Base-by-base conservation (phyloP, 2,888 invertebrate genomes). In the Cotesia congregata region DNA sequence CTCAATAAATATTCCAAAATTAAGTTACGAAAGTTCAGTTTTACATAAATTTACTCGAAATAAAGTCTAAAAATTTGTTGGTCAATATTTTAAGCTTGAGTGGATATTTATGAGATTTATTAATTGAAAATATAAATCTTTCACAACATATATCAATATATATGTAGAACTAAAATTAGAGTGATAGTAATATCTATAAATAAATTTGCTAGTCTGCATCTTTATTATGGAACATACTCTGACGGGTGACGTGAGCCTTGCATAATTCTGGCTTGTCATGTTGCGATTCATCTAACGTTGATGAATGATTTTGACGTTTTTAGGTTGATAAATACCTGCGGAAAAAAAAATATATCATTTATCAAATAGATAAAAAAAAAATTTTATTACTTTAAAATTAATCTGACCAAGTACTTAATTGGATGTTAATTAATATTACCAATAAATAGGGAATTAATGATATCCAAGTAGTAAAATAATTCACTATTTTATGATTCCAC, bases 171-270 rank as follows among this genome's bases (percentile, higher is more conserved):
- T 50, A 12, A 50, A 50, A 50, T 50, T 12, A 50, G 15, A 65
- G 12, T 40, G 20, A 67, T 15, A 61, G 9, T 68, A 30, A 38
- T 74, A 67, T 64, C 75, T 77, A 79, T 79, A 75, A 76, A 80
- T 80, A 78, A 79, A 68, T 71, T 67, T 41, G 20, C 12, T 65
- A 64, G 71, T 30, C 65, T 38, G 41, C 65, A 72, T 60, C 40
- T 77, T 74, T 70, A 50, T 50, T 69, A 65, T 20, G 60, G 12
- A n/a, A 41, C 41, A 41, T 64, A 40, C 20, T 61, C 40, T 39
- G 17, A 17, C 50, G 40, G 7, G 68, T 74, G 74, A 68, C 67
- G 67, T 39, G 64, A 38, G n/a, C 60, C 68, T 79, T 77, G 76
- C 76, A 69, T 59, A 76, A 76, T 76, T 76, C 39, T 76, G 65